A percentile compares a stretch with the other conserved stretches of the same genome.
These are phyloP conservation scores for Bombyx mandarina DNA, from an alignment of 1,140 invertebrate genomes.

Conservation along the genomic window DNA sequence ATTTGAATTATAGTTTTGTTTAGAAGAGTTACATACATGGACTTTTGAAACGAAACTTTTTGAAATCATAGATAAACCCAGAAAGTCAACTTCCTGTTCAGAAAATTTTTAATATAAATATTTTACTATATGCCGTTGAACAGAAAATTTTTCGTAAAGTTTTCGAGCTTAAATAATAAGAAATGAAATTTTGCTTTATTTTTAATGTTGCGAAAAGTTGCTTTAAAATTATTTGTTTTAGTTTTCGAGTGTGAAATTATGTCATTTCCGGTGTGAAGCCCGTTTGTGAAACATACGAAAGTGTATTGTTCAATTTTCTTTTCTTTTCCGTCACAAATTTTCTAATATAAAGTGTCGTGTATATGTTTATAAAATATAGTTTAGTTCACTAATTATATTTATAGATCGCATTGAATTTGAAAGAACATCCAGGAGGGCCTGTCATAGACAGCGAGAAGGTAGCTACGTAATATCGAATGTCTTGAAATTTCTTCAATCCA, in stretches of 20 bases:
- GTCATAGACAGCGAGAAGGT: constrained; percentile 60
- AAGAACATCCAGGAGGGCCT: constrained; percentile 29
- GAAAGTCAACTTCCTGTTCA: not conserved
- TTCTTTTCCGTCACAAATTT: constrained; percentile 70
- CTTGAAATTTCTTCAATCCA: constrained; percentile 29
- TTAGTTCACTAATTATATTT: constrained; percentile 31
- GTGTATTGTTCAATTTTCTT: constrained; percentile 55
- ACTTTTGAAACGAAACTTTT: too few species aligned
- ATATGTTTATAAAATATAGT: constrained; percentile 34
- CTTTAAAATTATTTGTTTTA: constrained; percentile 22
- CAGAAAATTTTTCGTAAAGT: too few species aligned
- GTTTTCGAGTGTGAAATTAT: constrained; percentile 45
- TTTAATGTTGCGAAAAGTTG: constrained; percentile 18
- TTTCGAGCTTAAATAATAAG: constrained; percentile 25
- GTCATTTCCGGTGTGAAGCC: constrained; percentile 62
- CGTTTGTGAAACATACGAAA: constrained; percentile 68
- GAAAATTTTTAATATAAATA: not conserved
- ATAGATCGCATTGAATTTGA: constrained; percentile 21
- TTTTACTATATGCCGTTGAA: not conserved
- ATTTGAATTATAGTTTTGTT: too few species aligned
- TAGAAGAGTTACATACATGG: too few species aligned
- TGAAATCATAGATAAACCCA: too few species aligned
- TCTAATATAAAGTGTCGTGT: constrained; percentile 51
- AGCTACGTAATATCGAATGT: constrained; percentile 58
- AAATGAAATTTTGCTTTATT: constrained; percentile 49